phyloP scores from a whole-genome alignment of 2,888 invertebrate species.

The Pterobdella sp. region DNA sequence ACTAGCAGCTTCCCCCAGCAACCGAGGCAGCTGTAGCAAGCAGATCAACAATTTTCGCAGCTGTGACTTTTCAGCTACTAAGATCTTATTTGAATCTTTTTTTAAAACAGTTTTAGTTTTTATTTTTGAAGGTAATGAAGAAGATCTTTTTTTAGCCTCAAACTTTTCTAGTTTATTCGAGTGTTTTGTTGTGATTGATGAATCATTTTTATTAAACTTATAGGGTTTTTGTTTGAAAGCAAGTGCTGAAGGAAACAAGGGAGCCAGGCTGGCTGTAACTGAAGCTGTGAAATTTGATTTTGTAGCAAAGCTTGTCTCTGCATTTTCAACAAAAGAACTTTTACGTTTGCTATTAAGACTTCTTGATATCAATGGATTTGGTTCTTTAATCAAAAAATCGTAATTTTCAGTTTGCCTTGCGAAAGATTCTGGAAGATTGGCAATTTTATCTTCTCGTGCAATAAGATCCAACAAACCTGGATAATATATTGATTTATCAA shows the following conservation, averaged over 20 bases:
- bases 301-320: too few species aligned
- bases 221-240: background rate
- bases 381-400: too few species aligned
- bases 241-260: background rate
- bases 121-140: background rate
- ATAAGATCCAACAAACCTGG: background rate
- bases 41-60: background rate
- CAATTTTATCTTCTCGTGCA: background rate
- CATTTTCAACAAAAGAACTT: too few species aligned
- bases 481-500: background rate
- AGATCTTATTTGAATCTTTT: background rate
- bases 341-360: too few species aligned
- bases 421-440: background rate
- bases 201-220: background rate
- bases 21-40: background rate
- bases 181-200: background rate
- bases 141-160: background rate
- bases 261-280: background rate
- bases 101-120: background rate
- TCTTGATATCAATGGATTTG: too few species aligned
- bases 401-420: too few species aligned
- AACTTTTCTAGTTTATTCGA: background rate
- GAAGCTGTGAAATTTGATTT: too few species aligned
- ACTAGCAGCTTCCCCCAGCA: conserved; percentile 9
- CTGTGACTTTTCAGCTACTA: background rate